Evolutionary conservation across 2,888 invertebrate species (phyloP), one percentile per base, ranked within the genome.

Genomic region (Conchocele bisecta): DNA sequence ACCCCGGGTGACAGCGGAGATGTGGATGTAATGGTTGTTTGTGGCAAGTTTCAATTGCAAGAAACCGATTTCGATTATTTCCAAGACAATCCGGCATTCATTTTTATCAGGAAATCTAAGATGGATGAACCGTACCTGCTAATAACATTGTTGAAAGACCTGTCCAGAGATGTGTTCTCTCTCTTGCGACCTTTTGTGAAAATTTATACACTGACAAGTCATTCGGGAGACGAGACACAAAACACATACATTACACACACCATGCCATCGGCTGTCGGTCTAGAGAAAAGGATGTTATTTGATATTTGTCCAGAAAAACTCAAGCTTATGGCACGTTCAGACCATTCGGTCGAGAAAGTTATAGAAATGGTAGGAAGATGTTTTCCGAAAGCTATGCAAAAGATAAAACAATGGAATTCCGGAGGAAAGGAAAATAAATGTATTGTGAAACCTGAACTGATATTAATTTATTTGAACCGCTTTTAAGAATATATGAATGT

Each of bases 21-120:
- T 61, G 44, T 69, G 35, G 68, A 69, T 46, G 41, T 54, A 13
- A 42, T 69, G 17, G 17, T 69, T 3, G 15, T 66, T 13, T 41
- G 58, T 2, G 50, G 56, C 11, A 61, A 46, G n/a, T 31, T 29
- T 6, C 5, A 31, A 39, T 20, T 69, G 24, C 17, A 33, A 1
- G 61, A 69, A 56, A 15, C 20, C 15, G 31, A 57, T 26, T 61
- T 69, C n/a, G 57, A 61, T n/a, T 69, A 61, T 29, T 28, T 56
- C 13, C 29, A n/a, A 11, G 41, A 24, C 2, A 41, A 57, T 22
- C 68, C 68, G n/a, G 68, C 61, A 20, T 69, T 69, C 37, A 50
- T 69, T 15, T 35, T 22, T 20, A 48, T 69, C 22, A 35, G 44
- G n/a, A n/a, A n/a, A n/a, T n/a, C n/a, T n/a, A n/a, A n/a, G 7